A percentile compares a stretch with the other conserved stretches of the same genome.
phyloP scores from a whole-genome alignment of 2,888 invertebrate genomes.

The Taphrorychus bicolor region DNA sequence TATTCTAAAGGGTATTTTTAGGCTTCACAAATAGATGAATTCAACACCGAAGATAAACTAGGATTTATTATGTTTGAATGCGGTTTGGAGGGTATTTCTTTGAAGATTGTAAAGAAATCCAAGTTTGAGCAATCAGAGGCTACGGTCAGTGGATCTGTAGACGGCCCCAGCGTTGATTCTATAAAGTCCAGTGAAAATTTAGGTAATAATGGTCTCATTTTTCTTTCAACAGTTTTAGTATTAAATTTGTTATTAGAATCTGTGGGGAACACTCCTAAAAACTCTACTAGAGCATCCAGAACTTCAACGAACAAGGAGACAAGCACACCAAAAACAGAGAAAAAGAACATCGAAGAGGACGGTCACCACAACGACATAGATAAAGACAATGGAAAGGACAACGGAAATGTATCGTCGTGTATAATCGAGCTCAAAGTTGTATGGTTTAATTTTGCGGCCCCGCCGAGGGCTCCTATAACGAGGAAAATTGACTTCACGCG shows the following conservation, averaged over 20 bases:
- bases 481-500: constrained; percentile 93
- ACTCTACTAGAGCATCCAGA: constrained; percentile 42
- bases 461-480: constrained; percentile 92
- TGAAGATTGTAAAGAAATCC: constrained; percentile 79
- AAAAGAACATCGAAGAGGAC: constrained; percentile 31
- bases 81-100: constrained; percentile 88
- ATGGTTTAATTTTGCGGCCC: constrained; percentile 98
- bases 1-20: constrained; percentile 17
- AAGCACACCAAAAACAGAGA: constrained; percentile 43
- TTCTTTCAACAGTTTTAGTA: not conserved
- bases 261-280: constrained; percentile 40
- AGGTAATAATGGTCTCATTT: constrained; percentile 19
- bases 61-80: constrained; percentile 98
- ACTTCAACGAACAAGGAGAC: constrained; percentile 38
- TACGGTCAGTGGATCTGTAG: constrained; percentile 42
- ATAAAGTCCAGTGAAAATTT: constrained; percentile 43
- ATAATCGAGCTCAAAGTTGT: constrained; percentile 88
- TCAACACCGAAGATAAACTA: constrained; percentile 69
- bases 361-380: constrained; percentile 44
- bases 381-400: constrained; percentile 63
- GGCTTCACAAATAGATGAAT: constrained; percentile 48
- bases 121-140: constrained; percentile 70
- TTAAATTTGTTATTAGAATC: constrained; percentile 25
- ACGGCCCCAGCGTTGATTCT: constrained; percentile 38
- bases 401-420: constrained; percentile 83